phyloP scores from a whole-genome alignment of 2,113 vertebrate species.

The Limnothrissa miodon region DNA sequence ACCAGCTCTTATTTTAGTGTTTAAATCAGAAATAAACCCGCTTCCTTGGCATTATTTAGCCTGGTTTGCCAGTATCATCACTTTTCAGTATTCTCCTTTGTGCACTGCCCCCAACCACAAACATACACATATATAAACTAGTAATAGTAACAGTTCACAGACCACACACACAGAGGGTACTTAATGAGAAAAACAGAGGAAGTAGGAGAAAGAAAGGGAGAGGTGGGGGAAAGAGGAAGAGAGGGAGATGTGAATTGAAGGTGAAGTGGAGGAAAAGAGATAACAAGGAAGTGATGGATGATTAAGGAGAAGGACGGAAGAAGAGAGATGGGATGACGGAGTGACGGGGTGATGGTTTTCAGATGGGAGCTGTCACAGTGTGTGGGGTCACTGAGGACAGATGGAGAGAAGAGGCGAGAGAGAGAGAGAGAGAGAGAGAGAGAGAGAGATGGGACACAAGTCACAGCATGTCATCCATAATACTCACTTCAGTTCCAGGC shows the following conservation, averaged over 20 bases:
- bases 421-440: not conserved
- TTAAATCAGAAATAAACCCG: not conserved
- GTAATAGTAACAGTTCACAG: not conserved
- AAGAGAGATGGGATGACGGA: not conserved
- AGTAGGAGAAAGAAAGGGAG: not conserved
- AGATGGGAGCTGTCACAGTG: not conserved
- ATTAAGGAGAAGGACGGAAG: not conserved
- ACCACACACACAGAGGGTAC: not conserved
- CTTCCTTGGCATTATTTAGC: not conserved
- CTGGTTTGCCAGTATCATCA: not conserved
- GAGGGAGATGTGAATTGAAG: constrained; percentile 14
- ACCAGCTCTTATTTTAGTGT: not conserved
- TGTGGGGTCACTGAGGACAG: constrained; percentile 1
- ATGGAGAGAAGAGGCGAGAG: not conserved
- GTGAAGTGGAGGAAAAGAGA: not conserved
- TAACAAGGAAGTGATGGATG: constrained; percentile 17
- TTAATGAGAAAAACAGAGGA: constrained; percentile 12
- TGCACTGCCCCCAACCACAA: not conserved
- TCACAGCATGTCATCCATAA: not conserved
- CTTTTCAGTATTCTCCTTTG: not conserved
- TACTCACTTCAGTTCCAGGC: not conserved
- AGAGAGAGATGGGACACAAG: not conserved
- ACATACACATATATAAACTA: not conserved
- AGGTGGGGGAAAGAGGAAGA: not conserved
- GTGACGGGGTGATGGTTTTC: constrained; percentile 1